These are phyloP conservation scores for Ceramica pisi DNA, from an alignment of 2,888 invertebrate genomes.

Conservation along the genomic window DNA sequence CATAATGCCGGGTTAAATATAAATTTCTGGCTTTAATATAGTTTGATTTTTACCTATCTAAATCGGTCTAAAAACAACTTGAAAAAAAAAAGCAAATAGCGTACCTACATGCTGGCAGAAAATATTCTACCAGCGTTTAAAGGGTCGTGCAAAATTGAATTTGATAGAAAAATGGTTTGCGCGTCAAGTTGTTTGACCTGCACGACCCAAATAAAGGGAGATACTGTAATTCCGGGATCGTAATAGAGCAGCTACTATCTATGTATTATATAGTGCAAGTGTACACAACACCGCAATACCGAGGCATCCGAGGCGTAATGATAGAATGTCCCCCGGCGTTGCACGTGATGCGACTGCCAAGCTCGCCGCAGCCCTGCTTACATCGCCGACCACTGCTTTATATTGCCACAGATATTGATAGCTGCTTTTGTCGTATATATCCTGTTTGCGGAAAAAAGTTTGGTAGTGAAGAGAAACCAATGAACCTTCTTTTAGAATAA, in stretches of 20 bases:
- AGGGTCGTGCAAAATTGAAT: no score
- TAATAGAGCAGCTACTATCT: slow-evolving; percentile 8
- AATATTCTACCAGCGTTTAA: no score
- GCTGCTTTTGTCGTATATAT: slow-evolving; percentile 10
- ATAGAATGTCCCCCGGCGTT: slow-evolving; percentile 65
- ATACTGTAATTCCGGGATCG: slow-evolving; percentile 10
- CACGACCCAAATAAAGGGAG: slow-evolving; percentile 11
- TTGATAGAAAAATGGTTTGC: no score
- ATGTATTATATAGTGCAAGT: slow-evolving; percentile 26
- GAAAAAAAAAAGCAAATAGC: no score
- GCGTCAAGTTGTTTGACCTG: background rate
- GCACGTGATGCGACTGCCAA: slow-evolving; percentile 63
- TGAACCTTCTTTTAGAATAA: background rate
- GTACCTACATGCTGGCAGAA: no score
- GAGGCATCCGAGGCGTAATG: slow-evolving; percentile 67
- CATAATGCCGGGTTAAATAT: no score
- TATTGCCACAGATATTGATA: slow-evolving; percentile 50
- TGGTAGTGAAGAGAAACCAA: background rate
- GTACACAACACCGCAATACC: slow-evolving; percentile 63
- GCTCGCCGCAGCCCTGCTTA: slow-evolving; percentile 26
- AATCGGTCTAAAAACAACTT: no score
- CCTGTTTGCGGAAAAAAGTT: background rate
- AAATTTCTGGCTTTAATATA: no score
- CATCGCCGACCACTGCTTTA: slow-evolving; percentile 41
- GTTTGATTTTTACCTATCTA: no score